Evolutionary conservation across 2,888 invertebrate species (phyloP), one percentile per base, ranked within the genome.

Genomic region (Reticulitermes lucifugus): DNA sequence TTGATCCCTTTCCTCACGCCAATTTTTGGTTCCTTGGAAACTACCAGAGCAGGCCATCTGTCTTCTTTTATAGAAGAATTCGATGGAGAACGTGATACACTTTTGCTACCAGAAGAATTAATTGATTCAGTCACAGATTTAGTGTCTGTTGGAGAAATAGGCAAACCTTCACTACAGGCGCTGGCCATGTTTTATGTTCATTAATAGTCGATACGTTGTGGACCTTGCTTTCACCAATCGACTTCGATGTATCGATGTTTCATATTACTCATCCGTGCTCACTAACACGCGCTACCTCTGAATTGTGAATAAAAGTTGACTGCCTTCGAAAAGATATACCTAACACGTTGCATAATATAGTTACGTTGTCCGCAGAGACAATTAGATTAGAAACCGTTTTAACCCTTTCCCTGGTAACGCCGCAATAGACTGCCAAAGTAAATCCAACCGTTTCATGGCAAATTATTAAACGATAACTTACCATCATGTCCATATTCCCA

Each of bases 51-150:
- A 18, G 91, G 90, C 91, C 91, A 91, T 86, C 89, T 90, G 87
- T 91, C 92, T 87, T 93, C 93, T 87, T 91, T 89, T 75, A 92
- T 90, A n/a, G 93, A 93, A 84, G 92, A 92, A 85, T 92, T 90
- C 70, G 94, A 93, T 18, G 93, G 92, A 46, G 94, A 93, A 89
- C 92, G 91, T 83, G 93, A 92, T 85, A 90, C 89, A 89, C 89
- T 91, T 89, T 91, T 90, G 71, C 90, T 90, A 87, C 89, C 90
- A 21, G 84, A 85, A 46, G 83, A 81, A 73, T 79, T 84, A 46
- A 83, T 51, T 70, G 86, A 85, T 83, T 84, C 85, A 79, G 85
- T 85, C 35, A 81, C 84, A 43, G 84, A 86, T 59, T 75, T 51
- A 82, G 90, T 90, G 86, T 90, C 90, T 65, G 90, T 90, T 85